Percentiles rank a stretch among this genome's conserved stretches.
phyloP scores from a whole-genome alignment of 2,888 invertebrate species.

The Spicauda simplicius region DNA sequence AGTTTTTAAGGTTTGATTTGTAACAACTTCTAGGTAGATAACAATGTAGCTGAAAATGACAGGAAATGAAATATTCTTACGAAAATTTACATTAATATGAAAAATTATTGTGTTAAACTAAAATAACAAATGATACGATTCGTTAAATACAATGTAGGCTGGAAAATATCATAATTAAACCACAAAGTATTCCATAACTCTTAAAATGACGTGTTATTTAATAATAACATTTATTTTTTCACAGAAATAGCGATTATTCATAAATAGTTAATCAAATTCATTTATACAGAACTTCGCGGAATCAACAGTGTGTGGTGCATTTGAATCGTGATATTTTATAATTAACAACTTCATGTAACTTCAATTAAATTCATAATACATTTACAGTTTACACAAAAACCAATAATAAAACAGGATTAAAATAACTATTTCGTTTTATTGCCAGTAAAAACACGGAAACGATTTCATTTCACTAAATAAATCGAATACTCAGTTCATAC shows the following conservation, averaged over 20 bases:
- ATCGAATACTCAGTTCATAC: conserved; percentile 17
- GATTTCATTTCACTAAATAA: conserved; percentile 12
- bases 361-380: background rate
- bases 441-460: conserved; percentile 11
- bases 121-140: too few relatives aligned
- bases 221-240: too few relatives aligned
- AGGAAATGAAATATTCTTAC: conserved; percentile 12
- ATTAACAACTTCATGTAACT: background rate
- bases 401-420: background rate
- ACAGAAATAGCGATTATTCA: too few relatives aligned
- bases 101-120: too few relatives aligned
- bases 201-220: too few relatives aligned
- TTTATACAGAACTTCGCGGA: too few relatives aligned
- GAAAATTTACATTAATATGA: background rate
- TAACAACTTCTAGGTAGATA: conserved; percentile 57
- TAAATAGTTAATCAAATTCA: too few relatives aligned
- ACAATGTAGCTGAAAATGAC: conserved; percentile 50
- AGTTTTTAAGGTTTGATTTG: conserved; percentile 82
- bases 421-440: background rate
- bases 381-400: background rate
- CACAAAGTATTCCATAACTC: too few relatives aligned
- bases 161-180: too few relatives aligned
- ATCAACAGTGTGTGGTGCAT: too few relatives aligned
- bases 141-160: too few relatives aligned
- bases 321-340: too few relatives aligned